Evolutionary conservation across 2,797 vertebrate genomes (phyloP).

Genomic region (Sebastiscus tertius): DNA sequence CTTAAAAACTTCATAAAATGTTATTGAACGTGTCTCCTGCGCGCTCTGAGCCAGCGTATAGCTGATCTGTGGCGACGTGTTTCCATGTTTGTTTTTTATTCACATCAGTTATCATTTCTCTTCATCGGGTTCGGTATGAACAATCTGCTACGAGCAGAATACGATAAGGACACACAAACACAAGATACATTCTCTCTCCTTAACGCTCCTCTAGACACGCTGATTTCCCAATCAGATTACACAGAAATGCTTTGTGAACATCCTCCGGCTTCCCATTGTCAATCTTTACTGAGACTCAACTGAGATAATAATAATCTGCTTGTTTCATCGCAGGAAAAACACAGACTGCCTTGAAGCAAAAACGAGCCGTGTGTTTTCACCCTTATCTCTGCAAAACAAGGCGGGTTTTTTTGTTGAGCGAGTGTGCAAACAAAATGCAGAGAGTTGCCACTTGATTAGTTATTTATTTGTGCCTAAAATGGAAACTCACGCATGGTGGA

Average conservation of each 20-base stretch:
- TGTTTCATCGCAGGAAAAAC: slow-evolving; percentile 39
- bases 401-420: neutral
- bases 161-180: slow-evolving; percentile 39
- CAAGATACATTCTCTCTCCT: slow-evolving; percentile 22
- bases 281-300: slow-evolving; percentile 14
- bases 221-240: slow-evolving; percentile 60
- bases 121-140: slow-evolving; percentile 9
- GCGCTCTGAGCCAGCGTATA: neutral
- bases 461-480: neutral
- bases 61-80: slow-evolving; percentile 24
- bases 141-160: slow-evolving; percentile 21
- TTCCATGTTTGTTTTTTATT: slow-evolving; percentile 25
- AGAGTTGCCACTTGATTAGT: neutral
- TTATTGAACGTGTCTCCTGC: neutral
- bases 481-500: slow-evolving; percentile 31
- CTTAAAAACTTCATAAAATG: slow-evolving; percentile 36
- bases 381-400: slow-evolving; percentile 9
- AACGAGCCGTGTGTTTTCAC: slow-evolving; percentile 16
- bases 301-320: slow-evolving; percentile 42
- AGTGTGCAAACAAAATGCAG: neutral
- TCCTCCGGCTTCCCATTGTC: slow-evolving; percentile 39
- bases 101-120: slow-evolving; percentile 19
- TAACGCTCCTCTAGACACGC: neutral
- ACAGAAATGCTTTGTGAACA: slow-evolving; percentile 35
- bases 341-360: slow-evolving; percentile 33